These are phyloP conservation scores for Lymantria monacha DNA, from an alignment of 2,888 invertebrate genomes.

Conservation along the genomic window DNA sequence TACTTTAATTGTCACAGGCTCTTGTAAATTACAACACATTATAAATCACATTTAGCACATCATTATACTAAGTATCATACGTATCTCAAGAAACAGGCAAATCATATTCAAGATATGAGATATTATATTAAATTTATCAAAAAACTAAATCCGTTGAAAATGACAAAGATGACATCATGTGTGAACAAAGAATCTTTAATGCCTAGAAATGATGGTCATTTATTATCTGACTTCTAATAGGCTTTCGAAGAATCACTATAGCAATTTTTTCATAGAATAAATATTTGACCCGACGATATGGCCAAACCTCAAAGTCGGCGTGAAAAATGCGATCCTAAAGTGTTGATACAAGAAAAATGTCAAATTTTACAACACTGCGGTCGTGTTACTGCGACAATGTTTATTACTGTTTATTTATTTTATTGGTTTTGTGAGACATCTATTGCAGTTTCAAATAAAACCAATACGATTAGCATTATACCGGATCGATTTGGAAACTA, in stretches of 20 bases:
- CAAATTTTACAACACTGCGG: slow-evolving; percentile 58
- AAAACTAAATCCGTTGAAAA: slow-evolving; percentile 19
- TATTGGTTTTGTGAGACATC: slow-evolving; percentile 41
- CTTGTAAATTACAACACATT: neutral
- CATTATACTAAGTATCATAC: slow-evolving; percentile 3
- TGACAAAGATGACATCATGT: slow-evolving; percentile 25
- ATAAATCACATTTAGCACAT: neutral
- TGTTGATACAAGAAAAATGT: slow-evolving; percentile 43
- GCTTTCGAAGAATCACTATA: slow-evolving; percentile 25
- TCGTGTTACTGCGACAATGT: slow-evolving; percentile 50
- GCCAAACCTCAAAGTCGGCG: slow-evolving; percentile 28
- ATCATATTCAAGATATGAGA: slow-evolving; percentile 14
- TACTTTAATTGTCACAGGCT: no score
- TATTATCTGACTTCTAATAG: slow-evolving; percentile 26
- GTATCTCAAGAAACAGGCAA: neutral
- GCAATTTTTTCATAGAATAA: slow-evolving; percentile 30
- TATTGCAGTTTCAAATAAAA: slow-evolving; percentile 25
- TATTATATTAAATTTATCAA: slow-evolving; percentile 23
- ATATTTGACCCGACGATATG: slow-evolving; percentile 29
- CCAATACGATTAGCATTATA: neutral
- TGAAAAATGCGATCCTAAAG: slow-evolving; percentile 28
- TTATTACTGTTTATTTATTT: slow-evolving; percentile 46
- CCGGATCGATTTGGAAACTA: no score
- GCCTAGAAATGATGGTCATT: slow-evolving; percentile 19
- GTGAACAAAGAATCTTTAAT: slow-evolving; percentile 13